A percentile compares a stretch with the other conserved stretches of the same genome.
Evolutionary conservation across 2,113 vertebrate species (phyloP).

Genomic region (Mionectes macconnelli): DNA sequence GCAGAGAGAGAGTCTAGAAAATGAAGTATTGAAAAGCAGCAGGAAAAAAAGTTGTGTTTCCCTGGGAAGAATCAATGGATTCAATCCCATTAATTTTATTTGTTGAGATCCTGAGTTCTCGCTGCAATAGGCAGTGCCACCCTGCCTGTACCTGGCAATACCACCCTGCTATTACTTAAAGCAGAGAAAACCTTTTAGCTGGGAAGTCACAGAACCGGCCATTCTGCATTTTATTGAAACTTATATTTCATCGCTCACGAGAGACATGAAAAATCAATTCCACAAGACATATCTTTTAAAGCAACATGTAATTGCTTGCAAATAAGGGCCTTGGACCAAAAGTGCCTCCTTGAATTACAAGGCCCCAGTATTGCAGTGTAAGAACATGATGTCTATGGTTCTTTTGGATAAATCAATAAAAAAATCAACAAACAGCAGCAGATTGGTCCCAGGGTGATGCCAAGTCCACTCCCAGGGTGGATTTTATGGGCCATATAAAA

Average conservation of each 20-base stretch:
- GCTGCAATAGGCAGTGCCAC: background rate
- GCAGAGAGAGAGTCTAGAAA: background rate
- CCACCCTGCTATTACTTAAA: background rate
- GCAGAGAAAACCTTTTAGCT: background rate
- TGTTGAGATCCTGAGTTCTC: background rate
- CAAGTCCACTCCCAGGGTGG: slow-evolving; percentile 40
- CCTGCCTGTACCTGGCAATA: background rate
- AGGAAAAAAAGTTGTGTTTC: background rate
- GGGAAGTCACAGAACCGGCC: background rate
- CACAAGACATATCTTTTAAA: background rate
- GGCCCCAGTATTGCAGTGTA: background rate
- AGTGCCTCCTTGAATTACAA: background rate
- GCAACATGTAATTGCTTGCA: slow-evolving; percentile 20
- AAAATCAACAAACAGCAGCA: slow-evolving; percentile 38
- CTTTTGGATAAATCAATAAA: slow-evolving; percentile 56
- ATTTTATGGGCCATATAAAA: slow-evolving; percentile 49
- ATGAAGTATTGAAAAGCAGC: background rate
- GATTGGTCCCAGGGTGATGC: slow-evolving; percentile 3
- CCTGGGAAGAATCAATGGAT: background rate
- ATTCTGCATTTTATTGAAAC: background rate
- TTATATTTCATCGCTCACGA: background rate
- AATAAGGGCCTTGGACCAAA: background rate
- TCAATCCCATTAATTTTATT: background rate
- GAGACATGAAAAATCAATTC: slow-evolving; percentile 10
- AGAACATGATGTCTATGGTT: background rate